phyloP scores from a whole-genome alignment of 2,888 invertebrate genomes.

The Heliothis peltigera region DNA sequence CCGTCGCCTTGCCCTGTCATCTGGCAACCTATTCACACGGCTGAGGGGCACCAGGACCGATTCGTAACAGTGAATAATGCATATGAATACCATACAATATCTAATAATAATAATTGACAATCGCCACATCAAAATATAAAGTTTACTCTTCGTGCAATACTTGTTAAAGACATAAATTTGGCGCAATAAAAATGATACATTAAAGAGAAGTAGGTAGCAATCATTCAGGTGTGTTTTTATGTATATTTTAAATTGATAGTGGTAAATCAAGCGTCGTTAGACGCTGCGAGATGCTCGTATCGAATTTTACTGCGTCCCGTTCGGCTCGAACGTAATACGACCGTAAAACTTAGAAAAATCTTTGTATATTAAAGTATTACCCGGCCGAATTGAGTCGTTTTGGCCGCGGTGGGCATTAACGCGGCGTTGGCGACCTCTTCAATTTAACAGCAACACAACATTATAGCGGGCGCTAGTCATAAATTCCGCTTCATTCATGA shows the following conservation, averaged over 20 bases:
- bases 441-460: slow-evolving; percentile 74
- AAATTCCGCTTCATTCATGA: slow-evolving; percentile 87
- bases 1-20: slow-evolving; percentile 78
- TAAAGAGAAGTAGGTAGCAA: slow-evolving; percentile 76
- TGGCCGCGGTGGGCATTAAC: slow-evolving; percentile 41
- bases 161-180: slow-evolving; percentile 70
- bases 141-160: slow-evolving; percentile 52
- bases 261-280: slow-evolving; percentile 87
- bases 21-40: slow-evolving; percentile 83
- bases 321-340: slow-evolving; percentile 79
- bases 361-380: slow-evolving; percentile 76
- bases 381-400: slow-evolving; percentile 73
- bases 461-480: slow-evolving; percentile 83
- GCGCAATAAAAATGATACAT: slow-evolving; percentile 75
- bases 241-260: slow-evolving; percentile 84
- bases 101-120: slow-evolving; percentile 79
- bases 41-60: slow-evolving; percentile 84
- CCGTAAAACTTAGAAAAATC: slow-evolving; percentile 88
- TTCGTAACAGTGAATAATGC: slow-evolving; percentile 88
- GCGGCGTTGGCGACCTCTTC: slow-evolving; percentile 65
- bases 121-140: slow-evolving; percentile 50
- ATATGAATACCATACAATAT: slow-evolving; percentile 77
- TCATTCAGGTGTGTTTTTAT: slow-evolving; percentile 82
- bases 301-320: slow-evolving; percentile 83
- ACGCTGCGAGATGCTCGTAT: slow-evolving; percentile 79